A percentile compares a stretch with the other conserved stretches of the same genome.
Evolutionary conservation across 2,888 invertebrate genomes (phyloP).

Genomic region (Xanthia togata): DNA sequence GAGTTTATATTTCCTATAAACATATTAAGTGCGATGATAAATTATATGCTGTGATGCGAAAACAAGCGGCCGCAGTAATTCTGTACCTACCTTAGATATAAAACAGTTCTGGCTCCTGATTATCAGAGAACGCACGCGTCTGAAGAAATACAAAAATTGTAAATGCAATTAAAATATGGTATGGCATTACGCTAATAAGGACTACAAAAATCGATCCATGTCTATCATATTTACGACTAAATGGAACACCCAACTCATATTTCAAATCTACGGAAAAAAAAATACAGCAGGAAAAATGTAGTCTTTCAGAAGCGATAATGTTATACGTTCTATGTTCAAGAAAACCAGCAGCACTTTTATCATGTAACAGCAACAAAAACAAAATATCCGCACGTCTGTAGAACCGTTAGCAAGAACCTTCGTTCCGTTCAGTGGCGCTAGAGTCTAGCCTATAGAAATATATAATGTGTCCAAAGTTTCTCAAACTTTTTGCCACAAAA

Average conservation of each 20-base stretch:
- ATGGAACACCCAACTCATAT: background rate
- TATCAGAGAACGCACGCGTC: background rate
- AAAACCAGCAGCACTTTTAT: conserved; percentile 23
- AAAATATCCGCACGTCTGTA: conserved; percentile 21
- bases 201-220: background rate
- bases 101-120: background rate
- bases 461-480: no score
- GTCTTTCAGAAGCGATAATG: background rate
- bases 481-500: no score
- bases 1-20: conserved; percentile 20
- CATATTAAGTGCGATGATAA: conserved; percentile 1
- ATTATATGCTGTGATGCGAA: conserved; percentile 4
- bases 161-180: background rate
- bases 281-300: no score
- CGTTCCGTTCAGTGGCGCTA: conserved; percentile 55
- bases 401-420: conserved; percentile 51
- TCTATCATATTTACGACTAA: background rate
- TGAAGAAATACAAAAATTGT: background rate
- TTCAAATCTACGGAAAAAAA: background rate
- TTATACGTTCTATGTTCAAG: background rate
- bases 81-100: background rate
- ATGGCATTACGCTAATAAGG: no score
- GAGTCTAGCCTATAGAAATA: conserved; percentile 7
- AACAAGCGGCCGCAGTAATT: background rate
- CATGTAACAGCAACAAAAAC: conserved; percentile 2